Percentiles rank a stretch among this genome's conserved stretches.
phyloP scores from a whole-genome alignment of 2,113 vertebrate genomes.

The Crocuta crocuta region DNA sequence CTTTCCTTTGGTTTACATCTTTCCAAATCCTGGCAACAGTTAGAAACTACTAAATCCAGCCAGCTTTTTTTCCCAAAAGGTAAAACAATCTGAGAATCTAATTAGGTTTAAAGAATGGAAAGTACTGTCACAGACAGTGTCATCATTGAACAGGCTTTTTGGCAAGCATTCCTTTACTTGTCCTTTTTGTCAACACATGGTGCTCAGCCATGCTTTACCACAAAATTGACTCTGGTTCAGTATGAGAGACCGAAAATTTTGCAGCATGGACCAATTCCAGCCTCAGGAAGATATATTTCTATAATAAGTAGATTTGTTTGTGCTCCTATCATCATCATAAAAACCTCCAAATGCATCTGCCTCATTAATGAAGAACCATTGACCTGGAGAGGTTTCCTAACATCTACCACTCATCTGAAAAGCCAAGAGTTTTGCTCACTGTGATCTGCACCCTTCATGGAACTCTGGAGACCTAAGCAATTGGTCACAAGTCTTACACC shows the following conservation, averaged over 20 bases:
- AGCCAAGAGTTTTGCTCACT: background rate
- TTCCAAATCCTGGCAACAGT: conserved; percentile 3
- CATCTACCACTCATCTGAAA: background rate
- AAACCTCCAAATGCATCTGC: background rate
- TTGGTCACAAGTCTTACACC: background rate
- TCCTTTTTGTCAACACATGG: background rate
- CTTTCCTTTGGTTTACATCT: background rate
- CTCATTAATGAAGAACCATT: background rate
- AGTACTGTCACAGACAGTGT: background rate
- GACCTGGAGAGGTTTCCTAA: background rate
- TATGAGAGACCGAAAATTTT: background rate
- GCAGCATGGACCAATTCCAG: background rate
- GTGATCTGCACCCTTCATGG: background rate
- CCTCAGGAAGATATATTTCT: background rate
- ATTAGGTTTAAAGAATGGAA: background rate
- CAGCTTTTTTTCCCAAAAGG: background rate
- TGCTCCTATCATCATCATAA: background rate
- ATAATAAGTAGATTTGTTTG: background rate
- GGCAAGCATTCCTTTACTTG: background rate
- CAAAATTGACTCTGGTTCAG: background rate
- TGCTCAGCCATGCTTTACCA: background rate
- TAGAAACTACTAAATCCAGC: background rate
- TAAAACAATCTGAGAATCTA: background rate
- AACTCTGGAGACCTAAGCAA: background rate
- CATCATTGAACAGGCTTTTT: background rate